A percentile compares a stretch with the other conserved stretches of the same genome.
phyloP scores from a whole-genome alignment of 2,888 invertebrate species.

The Diogma glabrata region DNA sequence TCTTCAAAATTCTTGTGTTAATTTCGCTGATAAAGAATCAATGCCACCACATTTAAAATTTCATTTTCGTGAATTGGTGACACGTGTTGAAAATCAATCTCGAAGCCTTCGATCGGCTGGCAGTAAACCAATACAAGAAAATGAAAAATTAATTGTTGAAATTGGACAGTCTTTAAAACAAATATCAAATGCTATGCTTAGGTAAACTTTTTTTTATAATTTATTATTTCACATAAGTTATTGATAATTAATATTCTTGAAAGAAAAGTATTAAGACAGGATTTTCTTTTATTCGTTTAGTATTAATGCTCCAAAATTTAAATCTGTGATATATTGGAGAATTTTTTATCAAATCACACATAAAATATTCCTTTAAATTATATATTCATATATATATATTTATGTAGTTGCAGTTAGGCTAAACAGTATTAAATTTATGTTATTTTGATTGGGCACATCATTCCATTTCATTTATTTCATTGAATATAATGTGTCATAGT shows the following conservation, averaged over 20 bases:
- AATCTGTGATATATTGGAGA: constrained; percentile 14
- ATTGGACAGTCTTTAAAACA: constrained; percentile 42
- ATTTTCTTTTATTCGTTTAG: too few relatives aligned
- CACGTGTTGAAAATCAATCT: constrained; percentile 56
- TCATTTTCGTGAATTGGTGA: constrained; percentile 66
- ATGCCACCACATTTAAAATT: constrained; percentile 81
- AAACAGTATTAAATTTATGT: too few relatives aligned
- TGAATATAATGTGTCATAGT: too few relatives aligned
- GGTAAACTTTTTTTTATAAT: constrained; percentile 27
- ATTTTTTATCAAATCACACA: too few relatives aligned
- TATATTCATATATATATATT: too few relatives aligned
- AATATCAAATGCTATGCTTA: constrained; percentile 36
- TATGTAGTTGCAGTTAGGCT: too few relatives aligned
- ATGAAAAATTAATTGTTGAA: constrained; percentile 54
- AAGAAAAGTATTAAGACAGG: too few relatives aligned
- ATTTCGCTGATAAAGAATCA: constrained; percentile 64
- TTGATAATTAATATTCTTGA: too few relatives aligned
- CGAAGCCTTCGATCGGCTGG: constrained; percentile 56
- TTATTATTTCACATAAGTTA: too few relatives aligned
- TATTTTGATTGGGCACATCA: too few relatives aligned
- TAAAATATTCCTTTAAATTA: too few relatives aligned
- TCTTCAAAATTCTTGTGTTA: constrained; percentile 70
- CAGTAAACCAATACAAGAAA: constrained; percentile 55
- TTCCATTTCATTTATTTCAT: too few relatives aligned
- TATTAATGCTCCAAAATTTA: constrained; percentile 12